Evolutionary conservation across 30 jellyfish, hydroid and myxozoan species (phyloP), one percentile per base, ranked within the genome.

Genomic region (Hydra vulgaris): DNA sequence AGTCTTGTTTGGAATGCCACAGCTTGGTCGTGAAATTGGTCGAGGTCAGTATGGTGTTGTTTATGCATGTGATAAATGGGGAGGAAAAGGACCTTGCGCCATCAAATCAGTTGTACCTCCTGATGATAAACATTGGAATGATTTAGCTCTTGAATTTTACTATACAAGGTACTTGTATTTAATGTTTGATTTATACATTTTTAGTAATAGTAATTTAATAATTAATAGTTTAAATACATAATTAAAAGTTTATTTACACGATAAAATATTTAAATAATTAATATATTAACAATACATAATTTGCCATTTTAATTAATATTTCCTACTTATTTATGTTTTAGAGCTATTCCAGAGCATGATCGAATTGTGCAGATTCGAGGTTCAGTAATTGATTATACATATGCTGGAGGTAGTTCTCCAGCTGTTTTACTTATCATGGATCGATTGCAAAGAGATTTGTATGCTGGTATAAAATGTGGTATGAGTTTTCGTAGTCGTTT

Each of bases 331-430:
- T 0, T 76, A 3, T 85, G 53, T 1, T 71, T 53, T 74, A 92
- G 98, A 77, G 98, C 96, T 0, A 87, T 92, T 20, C 98, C 98
- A 18, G 85, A 92, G 7, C 96, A 92, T 61, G 98, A 92, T 74
- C 96, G 98, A 40, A 85, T 92, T 23, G 98, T 92, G 0, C 98
- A 83, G 25, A 92, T 92, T 25, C 83, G 89, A 70, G 98, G 98
- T 7, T 92, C 98, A 0, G 98, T 92, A 15, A 92, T 92, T 24
- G 98, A 92, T 82, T 92, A 92, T 84, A 87, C 95, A 17, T 92
- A 92, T 80, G 98, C 98, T 26, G 98, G 98, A 23, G 98, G 98
- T 21, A 87, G 95, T n/a, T 92, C 98, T 23, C 98, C 98, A 8
- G 98, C 98, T 8, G 98, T 92, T 18, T 95, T 92, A 26, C 87